Base-by-base conservation (phyloP, 2,113 vertebrate genomes). In the Petromus typicus region DNA sequence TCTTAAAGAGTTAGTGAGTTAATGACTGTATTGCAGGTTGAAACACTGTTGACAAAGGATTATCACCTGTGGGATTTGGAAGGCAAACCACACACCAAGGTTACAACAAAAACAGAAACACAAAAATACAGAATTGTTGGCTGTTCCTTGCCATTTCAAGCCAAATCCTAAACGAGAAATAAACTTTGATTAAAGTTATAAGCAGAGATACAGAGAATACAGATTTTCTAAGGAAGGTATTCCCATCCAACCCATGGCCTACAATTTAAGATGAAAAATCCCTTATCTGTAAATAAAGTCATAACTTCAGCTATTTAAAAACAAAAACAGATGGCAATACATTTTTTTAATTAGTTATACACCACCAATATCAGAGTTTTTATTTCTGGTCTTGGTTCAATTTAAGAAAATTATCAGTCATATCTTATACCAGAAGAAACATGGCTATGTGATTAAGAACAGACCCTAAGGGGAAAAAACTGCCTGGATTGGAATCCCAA, bases 321-420 rank as follows among this genome's bases (percentile, higher is more conserved):
- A 84, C 25, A 83, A 90, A 95, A 54, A 57, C 11, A 79, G 79
- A n/a, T 67, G 51, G 22, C 54, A 27, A 51, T 66, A 43, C 7
- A 76, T 86, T 93, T 93, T 87, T 32, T 73, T 61, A 69, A 83
- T 93, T 78, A 94, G 56, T 84, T 93, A 89, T 30, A 94, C 5
- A 85, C 37, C 20, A 85, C 37, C 69, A 88, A 80, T 92, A 88
- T 63, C 54, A 57, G 78, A 94, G 34, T 81, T 86, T 89, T 80
- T 92, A 40, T 81, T 86, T 89, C 86, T 92, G 89, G 43, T 89
- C n/a, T 56, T 69, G 79, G 43, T 81, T 89, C 75, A 86, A 89
- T 67, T 81, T 86, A 66, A 90, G 48, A 64, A 86, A 93, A 94
- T 25, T 75, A 96, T 59, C 67, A 51, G 37, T 25, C 25, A 22